Conservation (phyloP, 1,140 invertebrate species). For the Maniola jurtina region DNA sequence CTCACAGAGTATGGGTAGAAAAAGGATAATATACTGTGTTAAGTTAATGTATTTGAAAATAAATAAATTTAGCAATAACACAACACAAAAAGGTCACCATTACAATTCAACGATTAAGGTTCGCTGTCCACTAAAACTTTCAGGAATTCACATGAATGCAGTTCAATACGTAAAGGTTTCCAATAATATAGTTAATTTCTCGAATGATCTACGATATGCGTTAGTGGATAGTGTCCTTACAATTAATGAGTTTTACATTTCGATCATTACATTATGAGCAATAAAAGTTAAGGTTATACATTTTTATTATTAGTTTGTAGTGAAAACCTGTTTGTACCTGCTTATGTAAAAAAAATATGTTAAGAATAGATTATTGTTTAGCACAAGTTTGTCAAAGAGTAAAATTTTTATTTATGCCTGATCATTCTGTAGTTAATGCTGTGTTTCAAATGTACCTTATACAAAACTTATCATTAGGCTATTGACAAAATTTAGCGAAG, state of each 20-base stretch:
- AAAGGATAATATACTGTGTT: background rate
- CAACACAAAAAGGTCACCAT: constrained; percentile 73
- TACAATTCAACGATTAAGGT: constrained; percentile 43
- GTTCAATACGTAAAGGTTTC: background rate
- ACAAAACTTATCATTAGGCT: no score
- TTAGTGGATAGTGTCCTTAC: constrained; percentile 9
- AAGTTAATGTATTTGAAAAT: constrained; percentile 9
- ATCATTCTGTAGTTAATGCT: no score
- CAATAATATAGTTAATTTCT: background rate
- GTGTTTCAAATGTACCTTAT: no score
- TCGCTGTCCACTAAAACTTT: constrained; percentile 13
- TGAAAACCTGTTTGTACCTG: background rate
- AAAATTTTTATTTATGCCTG: no score
- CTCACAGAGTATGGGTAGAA: constrained; percentile 3
- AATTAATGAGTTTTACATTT: constrained; percentile 6
- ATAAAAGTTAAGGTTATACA: background rate
- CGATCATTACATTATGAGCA: background rate
- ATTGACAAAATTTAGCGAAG: no score
- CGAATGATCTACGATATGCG: background rate
- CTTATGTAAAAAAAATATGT: background rate
- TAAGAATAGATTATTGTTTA: no score
- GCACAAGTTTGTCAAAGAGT: no score
- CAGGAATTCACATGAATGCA: background rate
- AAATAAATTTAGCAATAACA: constrained; percentile 28
- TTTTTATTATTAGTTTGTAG: background rate